These are phyloP conservation scores for Dryococelus australis DNA, from an alignment of 2,888 invertebrate species.

Conservation along the genomic window DNA sequence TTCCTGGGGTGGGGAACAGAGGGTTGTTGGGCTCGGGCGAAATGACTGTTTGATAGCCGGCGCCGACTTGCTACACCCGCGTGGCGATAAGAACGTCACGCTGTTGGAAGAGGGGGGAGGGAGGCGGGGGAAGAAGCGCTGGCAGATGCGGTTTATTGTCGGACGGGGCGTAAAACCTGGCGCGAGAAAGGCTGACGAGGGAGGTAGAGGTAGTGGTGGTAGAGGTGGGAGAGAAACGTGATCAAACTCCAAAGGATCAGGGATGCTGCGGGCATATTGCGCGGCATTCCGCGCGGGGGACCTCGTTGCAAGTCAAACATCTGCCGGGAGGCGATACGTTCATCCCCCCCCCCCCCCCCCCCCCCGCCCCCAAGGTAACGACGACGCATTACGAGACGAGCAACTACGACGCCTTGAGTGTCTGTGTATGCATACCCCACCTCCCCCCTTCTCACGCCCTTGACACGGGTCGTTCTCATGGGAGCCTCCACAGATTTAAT, in stretches of 20 bases:
- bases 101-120: too few species aligned
- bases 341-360: neutral
- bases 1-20: neutral
- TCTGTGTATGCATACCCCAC: neutral
- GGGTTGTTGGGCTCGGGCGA: neutral
- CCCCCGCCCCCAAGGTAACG: neutral
- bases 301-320: neutral
- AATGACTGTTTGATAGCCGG: slow-evolving; percentile 20
- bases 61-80: neutral
- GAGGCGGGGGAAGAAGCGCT: neutral
- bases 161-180: neutral
- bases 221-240: too few species aligned
- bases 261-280: neutral
- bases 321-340: neutral
- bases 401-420: too few species aligned
- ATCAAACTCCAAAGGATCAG: neutral
- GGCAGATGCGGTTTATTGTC: slow-evolving; percentile 26
- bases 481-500: neutral
- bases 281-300: neutral
- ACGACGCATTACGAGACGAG: neutral
- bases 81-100: slow-evolving; percentile 5
- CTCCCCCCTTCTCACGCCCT: neutral
- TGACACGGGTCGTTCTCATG: neutral
- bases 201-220: too few species aligned
- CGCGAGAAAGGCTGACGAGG: too few species aligned